A percentile compares a stretch with the other conserved stretches of the same genome.
These are phyloP conservation scores for Lasioglossum albipes DNA, from an alignment of 1,140 invertebrate genomes.

Conservation along the genomic window DNA sequence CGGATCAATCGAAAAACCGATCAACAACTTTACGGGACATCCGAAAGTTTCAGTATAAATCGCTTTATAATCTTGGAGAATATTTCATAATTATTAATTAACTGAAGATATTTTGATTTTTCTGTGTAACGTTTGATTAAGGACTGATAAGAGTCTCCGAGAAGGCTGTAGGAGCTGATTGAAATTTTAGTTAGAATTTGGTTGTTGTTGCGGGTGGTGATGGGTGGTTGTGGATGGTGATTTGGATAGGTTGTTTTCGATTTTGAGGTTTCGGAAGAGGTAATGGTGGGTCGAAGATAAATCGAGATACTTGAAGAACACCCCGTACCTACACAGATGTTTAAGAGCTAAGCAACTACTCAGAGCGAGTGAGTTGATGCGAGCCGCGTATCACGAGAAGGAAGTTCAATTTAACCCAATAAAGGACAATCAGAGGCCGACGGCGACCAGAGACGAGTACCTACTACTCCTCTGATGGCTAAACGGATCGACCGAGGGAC, in stretches of 20 bases:
- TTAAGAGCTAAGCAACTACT: constrained; percentile 77
- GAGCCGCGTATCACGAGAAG: constrained; percentile 80
- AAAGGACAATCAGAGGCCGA: constrained; percentile 81
- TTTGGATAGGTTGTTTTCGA: not conserved
- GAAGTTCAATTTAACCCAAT: constrained; percentile 82
- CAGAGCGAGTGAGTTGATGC: constrained; percentile 79
- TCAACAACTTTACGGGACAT: not conserved
- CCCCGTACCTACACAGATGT: constrained; percentile 77
- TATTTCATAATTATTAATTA: not conserved
- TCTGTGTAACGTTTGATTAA: not conserved
- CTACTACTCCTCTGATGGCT: constrained; percentile 74
- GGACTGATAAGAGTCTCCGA: not conserved
- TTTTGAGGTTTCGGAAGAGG: not conserved
- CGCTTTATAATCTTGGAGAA: not conserved
- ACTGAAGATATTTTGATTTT: not conserved
- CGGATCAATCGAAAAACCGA: not conserved
- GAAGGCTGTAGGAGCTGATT: not conserved
- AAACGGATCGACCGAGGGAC: constrained; percentile 70
- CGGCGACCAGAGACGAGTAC: constrained; percentile 77
- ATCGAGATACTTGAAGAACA: constrained; percentile 73
- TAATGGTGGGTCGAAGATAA: constrained; percentile 43
- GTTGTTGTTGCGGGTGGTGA: not conserved
- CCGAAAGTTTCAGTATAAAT: not conserved
- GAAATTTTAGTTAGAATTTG: not conserved
- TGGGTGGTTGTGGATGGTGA: not conserved